Evolutionary conservation across 2,797 vertebrate genomes (phyloP).

Genomic region (Poeciliopsis paucimaculata): DNA sequence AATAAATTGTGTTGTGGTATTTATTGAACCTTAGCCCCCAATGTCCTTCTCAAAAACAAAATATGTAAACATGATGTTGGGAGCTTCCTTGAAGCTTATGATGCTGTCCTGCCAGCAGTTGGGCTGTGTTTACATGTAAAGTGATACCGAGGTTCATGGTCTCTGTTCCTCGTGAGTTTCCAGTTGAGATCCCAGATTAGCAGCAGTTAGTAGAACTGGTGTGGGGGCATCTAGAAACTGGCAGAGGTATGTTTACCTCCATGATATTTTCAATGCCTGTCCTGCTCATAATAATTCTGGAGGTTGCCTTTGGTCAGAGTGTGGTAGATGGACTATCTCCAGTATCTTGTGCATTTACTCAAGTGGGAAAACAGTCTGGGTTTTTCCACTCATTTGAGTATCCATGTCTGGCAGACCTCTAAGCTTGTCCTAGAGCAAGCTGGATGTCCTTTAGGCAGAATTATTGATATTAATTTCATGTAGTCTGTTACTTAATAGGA

Average conservation of each 20-base stretch:
- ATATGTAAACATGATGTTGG: constrained; percentile 31
- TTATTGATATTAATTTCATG: background rate
- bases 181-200: constrained; percentile 75
- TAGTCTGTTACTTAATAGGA: constrained; percentile 1
- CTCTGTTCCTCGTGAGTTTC: constrained; percentile 67
- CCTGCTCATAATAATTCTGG: constrained; percentile 55
- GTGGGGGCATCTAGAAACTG: constrained; percentile 62
- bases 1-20: constrained; percentile 12
- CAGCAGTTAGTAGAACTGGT: constrained; percentile 69
- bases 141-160: constrained; percentile 64
- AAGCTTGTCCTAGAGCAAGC: constrained; percentile 16
- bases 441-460: background rate
- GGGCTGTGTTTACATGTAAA: constrained; percentile 77
- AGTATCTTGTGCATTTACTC: constrained; percentile 34
- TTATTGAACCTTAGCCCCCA: constrained; percentile 4
- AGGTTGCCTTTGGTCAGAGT: constrained; percentile 48
- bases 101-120: constrained; percentile 40
- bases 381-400: background rate
- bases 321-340: constrained; percentile 61
- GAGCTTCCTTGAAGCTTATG: constrained; percentile 41
- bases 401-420: constrained; percentile 11
- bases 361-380: constrained; percentile 48
- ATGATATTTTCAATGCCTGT: constrained; percentile 57
- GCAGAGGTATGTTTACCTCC: constrained; percentile 67
- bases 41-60: constrained; percentile 13